phyloP scores from a whole-genome alignment of 2,113 vertebrate genomes.

The Dermatemys mawii region DNA sequence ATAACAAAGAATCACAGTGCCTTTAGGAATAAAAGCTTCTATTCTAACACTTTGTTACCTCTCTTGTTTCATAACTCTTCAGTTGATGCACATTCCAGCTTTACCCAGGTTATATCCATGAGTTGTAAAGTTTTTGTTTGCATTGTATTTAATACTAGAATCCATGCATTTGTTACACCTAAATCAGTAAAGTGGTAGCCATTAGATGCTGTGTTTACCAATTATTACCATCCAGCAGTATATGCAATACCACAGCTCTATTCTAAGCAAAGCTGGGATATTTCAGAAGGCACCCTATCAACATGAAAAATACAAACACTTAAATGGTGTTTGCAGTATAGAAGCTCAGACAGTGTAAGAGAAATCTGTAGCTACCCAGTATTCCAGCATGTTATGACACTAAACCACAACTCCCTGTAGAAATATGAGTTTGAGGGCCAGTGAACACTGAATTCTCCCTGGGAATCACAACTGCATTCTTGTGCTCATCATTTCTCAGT shows the following conservation, averaged over 20 bases:
- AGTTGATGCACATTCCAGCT: not conserved
- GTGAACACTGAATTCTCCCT: not conserved
- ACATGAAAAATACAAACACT: not conserved
- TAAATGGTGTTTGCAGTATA: not conserved
- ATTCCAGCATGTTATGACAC: not conserved
- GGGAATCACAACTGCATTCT: not conserved
- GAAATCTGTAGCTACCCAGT: accelerated
- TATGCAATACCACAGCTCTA: not conserved
- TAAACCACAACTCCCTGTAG: not conserved
- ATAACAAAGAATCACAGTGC: not conserved
- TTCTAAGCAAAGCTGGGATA: not conserved
- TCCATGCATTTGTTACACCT: not conserved
- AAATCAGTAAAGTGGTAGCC: not conserved
- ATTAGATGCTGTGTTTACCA: not conserved
- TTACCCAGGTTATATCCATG: not conserved
- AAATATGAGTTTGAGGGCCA: not conserved
- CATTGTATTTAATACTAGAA: not conserved
- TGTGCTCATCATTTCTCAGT: not conserved
- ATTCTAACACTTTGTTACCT: not conserved
- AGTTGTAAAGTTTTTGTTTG: not conserved
- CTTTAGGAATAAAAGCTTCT: not conserved
- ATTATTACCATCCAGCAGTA: not conserved
- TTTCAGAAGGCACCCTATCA: not conserved
- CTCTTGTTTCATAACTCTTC: not conserved
- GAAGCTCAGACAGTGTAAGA: not conserved